Evolutionary conservation across 1,140 invertebrate genomes (phyloP).

Genomic region (Thaumatotibia leucotreta): DNA sequence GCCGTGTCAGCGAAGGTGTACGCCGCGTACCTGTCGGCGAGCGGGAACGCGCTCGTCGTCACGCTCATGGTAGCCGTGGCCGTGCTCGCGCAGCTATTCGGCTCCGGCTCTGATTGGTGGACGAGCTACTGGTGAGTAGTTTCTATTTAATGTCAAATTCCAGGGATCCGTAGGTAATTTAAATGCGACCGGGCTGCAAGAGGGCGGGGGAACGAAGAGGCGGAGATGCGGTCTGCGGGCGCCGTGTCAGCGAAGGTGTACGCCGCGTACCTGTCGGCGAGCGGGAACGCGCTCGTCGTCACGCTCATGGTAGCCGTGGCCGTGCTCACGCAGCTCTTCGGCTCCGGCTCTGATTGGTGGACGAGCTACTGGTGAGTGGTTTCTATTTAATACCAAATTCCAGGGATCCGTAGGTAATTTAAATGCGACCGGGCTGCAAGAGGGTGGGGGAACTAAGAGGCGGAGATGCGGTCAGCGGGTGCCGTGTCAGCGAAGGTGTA

Average conservation of each 20-base stretch:
- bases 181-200: no score
- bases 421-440: conserved; percentile 69
- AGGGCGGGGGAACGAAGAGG: no score
- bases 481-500: conserved; percentile 78
- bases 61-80: conserved; percentile 75
- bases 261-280: conserved; percentile 79
- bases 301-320: no score
- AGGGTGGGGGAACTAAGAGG: conserved; percentile 68
- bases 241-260: conserved; percentile 78
- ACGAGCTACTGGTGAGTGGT: no score
- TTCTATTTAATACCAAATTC: no score
- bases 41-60: conserved; percentile 72
- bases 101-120: conserved; percentile 83
- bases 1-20: conserved; percentile 78
- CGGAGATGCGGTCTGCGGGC: conserved; percentile 77
- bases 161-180: no score
- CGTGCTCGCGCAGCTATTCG: conserved; percentile 78
- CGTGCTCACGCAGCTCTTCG: no score
- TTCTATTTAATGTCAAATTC: no score
- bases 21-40: conserved; percentile 79
- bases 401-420: conserved; percentile 78
- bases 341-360: no score
- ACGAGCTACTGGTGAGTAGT: conserved; percentile 80
- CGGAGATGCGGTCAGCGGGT: conserved; percentile 77
- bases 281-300: no score